Conservation (phyloP, 2,888 invertebrate genomes). For the Drosophila tripunctata region DNA sequence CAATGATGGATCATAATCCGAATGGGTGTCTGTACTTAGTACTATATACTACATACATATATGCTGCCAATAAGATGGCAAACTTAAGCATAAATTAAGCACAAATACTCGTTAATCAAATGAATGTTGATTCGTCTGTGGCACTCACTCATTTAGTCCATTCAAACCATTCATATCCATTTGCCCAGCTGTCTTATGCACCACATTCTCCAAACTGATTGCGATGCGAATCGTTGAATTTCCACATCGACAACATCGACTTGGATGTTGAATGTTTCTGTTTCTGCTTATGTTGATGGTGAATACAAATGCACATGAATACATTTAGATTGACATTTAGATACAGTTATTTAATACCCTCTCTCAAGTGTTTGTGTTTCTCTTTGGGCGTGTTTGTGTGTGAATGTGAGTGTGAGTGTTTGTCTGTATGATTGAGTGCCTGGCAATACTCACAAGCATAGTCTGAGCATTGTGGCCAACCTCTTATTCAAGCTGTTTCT, state of each 20-base stretch:
- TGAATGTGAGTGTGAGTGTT: background rate
- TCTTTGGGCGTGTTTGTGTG: slow-evolving; percentile 2
- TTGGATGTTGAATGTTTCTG: background rate
- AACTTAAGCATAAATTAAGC: slow-evolving; percentile 72
- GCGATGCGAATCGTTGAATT: background rate
- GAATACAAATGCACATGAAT: slow-evolving; percentile 73
- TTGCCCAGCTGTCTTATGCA: slow-evolving; percentile 47
- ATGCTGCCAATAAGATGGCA: slow-evolving; percentile 50
- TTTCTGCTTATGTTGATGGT: slow-evolving; percentile 26
- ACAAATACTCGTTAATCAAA: slow-evolving; percentile 78
- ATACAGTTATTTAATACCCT: slow-evolving; percentile 71
- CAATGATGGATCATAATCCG: slow-evolving; percentile 70
- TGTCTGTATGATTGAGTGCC: slow-evolving; percentile 41
- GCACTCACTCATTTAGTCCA: slow-evolving; percentile 29
- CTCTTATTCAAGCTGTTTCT: slow-evolving; percentile 14
- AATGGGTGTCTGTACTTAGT: slow-evolving; percentile 13
- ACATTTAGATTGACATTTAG: slow-evolving; percentile 74
- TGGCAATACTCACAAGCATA: slow-evolving; percentile 16
- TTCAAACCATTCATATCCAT: slow-evolving; percentile 41
- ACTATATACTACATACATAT: background rate
- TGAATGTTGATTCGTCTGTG: slow-evolving; percentile 59
- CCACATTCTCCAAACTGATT: slow-evolving; percentile 16
- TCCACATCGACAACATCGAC: background rate
- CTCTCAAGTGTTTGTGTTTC: slow-evolving; percentile 39
- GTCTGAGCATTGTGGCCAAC: slow-evolving; percentile 22